A percentile compares a stretch with the other conserved stretches of the same genome.
These are phyloP conservation scores for Drosophila persimilis DNA, from an alignment of 1,140 invertebrate genomes.

Conservation along the genomic window DNA sequence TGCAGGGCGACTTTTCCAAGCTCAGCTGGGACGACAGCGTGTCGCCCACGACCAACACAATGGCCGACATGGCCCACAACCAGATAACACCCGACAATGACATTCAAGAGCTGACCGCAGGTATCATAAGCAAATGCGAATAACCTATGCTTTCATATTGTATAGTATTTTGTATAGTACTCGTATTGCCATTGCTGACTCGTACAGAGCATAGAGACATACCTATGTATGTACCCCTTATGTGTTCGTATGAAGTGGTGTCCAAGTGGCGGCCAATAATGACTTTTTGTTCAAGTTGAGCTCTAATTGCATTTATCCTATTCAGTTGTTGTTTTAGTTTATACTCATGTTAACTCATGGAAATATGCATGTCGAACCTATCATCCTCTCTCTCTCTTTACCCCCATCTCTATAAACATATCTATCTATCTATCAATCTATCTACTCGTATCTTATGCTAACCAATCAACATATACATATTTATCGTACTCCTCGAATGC, in stretches of 20 bases:
- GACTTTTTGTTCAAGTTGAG: slow-evolving; percentile 81
- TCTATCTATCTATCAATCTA: slow-evolving; percentile 36
- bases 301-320: slow-evolving; percentile 79
- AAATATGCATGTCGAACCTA: slow-evolving; percentile 38
- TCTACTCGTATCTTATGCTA: slow-evolving; percentile 30
- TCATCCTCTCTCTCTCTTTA: slow-evolving; percentile 40
- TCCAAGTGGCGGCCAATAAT: slow-evolving; percentile 56
- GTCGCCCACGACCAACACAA: slow-evolving; percentile 79
- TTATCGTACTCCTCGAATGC: slow-evolving; percentile 23
- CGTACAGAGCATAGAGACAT: slow-evolving; percentile 38
- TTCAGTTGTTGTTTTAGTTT: slow-evolving; percentile 43
- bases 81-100: slow-evolving; percentile 82
- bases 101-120: slow-evolving; percentile 79
- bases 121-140: slow-evolving; percentile 54
- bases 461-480: slow-evolving; percentile 2
- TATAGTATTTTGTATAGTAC: slow-evolving; percentile 24
- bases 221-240: slow-evolving; percentile 17
- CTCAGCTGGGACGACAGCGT: slow-evolving; percentile 83
- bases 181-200: slow-evolving; percentile 38
- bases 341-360: slow-evolving; percentile 36
- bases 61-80: slow-evolving; percentile 78
- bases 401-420: slow-evolving; percentile 39
- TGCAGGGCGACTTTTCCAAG: slow-evolving; percentile 82
- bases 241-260: slow-evolving; percentile 27
- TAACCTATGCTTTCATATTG: slow-evolving; percentile 33